Evolutionary conservation across 1,140 invertebrate genomes (phyloP), one percentile per base, ranked within the genome.

Genomic region (Cryptotermes secundus): DNA sequence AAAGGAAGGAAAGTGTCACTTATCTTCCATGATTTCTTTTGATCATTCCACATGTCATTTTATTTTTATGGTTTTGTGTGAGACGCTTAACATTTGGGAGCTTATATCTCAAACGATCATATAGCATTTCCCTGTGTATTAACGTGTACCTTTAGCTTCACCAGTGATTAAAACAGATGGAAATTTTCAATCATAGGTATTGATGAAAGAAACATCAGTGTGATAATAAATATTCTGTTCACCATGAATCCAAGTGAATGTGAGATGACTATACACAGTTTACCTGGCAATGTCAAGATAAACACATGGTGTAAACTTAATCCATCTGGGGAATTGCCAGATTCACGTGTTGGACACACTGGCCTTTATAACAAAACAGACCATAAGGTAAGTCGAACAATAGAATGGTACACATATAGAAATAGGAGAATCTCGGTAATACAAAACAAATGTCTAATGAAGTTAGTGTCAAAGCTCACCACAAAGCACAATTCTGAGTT

Each of bases 191-290:
- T 31, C 59, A 72, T 72, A 72, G 59, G 59, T 72, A 16, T 31
- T 72, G 26, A 72, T 72, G 59, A 72, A 72, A 72, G 59, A 72
- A 72, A 72, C 59, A 7, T 72, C 59, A 72, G 59, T 72, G 59
- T 72, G 59, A 72, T 72, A 65, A 12, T 26, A 59, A n/a, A 59
- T 19, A 49, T 49, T 49, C 14, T 49, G 3, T 49, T 31, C 59
- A 72, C 9, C 59, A 72, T 72, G 59, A 72, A 72, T 72, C n/a
- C 59, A 72, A 72, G 59, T 72, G 59, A 26, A 0, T 72, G 31
- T 72, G 59, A 72, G 14, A 72, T 72, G 14, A 72, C 1, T 72
- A 31, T 72, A 0, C 2, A 72, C 59, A 72, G 59, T n/a, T 0
- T n/a, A 14, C 59, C n/a, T 26, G n/a, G 59, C 31, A 7, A 72